Base-by-base conservation (phyloP, 1,140 invertebrate species). In the Nephotettix cincticeps region DNA sequence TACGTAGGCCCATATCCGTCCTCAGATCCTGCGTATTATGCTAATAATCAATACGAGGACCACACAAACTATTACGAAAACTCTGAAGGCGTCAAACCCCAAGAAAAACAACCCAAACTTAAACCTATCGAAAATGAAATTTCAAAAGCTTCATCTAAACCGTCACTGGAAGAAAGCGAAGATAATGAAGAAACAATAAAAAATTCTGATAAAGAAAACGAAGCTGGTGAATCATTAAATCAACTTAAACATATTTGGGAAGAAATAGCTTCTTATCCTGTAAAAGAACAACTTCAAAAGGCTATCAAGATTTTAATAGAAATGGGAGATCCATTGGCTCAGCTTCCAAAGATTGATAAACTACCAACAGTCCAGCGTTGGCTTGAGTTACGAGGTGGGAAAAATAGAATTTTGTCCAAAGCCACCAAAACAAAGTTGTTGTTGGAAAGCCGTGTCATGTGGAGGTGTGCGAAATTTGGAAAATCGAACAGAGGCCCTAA, bases 301-400 rank as follows among this genome's bases (percentile, higher is more conserved):
- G 36, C 40, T 1, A 9, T 67, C 14, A 9, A 40, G 28, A 43
- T 67, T 14, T 21, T 67, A 23, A 19, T 40, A 1, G 64, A 40
- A 23, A 25, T 43, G 32, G 64, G 64, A 21, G 64, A 67, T 67
- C 64, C 64, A 11, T 14, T 67, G 14, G 64, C 64, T 45, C 32
- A 67, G 25, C 64, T 67, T 43, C 64, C 64, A 17, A 43, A 67
- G 9, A 14, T 40, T 45, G 27, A 67, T 29, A 67, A 67, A 43
- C 36, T 67, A 1, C 32, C 32, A 21, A 11, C 64, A 1, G 11
- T 67, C 9, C 30, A 67, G 25, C 32, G 64, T 1, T 43, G 36
- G 36, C 45, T 40, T 1, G 64, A 67, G 36, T 13, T 67, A 6
- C 30, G 64, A 19, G 14, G 23, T 17, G 64, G 64, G 17, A 67